phyloP scores from a whole-genome alignment of 2,888 invertebrate genomes.

The Creontiades dilutus region DNA sequence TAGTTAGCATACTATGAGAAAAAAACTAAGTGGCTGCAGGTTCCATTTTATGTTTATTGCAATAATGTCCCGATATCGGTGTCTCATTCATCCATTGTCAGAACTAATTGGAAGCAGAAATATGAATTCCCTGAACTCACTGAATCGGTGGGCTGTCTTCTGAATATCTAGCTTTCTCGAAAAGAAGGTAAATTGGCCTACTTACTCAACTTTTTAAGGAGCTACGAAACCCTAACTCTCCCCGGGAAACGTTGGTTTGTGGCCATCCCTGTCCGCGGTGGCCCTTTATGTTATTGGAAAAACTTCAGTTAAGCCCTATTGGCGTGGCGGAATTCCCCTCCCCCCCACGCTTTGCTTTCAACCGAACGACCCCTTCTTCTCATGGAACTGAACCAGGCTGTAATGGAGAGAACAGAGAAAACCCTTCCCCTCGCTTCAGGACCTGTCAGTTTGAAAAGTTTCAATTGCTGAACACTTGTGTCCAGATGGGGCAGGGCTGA shows the following conservation, averaged over 20 bases:
- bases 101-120: too few relatives aligned
- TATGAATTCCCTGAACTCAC: too few relatives aligned
- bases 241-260: conserved; percentile 52
- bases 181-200: neutral
- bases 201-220: neutral
- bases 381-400: neutral
- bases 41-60: too few relatives aligned
- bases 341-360: neutral
- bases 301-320: conserved; percentile 25
- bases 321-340: neutral
- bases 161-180: neutral
- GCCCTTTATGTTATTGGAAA: conserved; percentile 62
- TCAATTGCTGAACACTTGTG: conserved; percentile 36
- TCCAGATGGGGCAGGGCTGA: neutral
- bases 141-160: neutral
- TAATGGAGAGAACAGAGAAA: conserved; percentile 40
- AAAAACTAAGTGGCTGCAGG: too few relatives aligned
- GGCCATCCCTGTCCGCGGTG: conserved; percentile 43
- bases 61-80: too few relatives aligned
- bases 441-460: conserved; percentile 39
- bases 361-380: conserved; percentile 44
- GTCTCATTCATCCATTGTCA: too few relatives aligned
- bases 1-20: too few relatives aligned
- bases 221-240: neutral
- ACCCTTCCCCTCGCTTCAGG: neutral